Evolutionary conservation across 2,113 vertebrate genomes (phyloP).

Genomic region (Pseudorectes ferrugineus): DNA sequence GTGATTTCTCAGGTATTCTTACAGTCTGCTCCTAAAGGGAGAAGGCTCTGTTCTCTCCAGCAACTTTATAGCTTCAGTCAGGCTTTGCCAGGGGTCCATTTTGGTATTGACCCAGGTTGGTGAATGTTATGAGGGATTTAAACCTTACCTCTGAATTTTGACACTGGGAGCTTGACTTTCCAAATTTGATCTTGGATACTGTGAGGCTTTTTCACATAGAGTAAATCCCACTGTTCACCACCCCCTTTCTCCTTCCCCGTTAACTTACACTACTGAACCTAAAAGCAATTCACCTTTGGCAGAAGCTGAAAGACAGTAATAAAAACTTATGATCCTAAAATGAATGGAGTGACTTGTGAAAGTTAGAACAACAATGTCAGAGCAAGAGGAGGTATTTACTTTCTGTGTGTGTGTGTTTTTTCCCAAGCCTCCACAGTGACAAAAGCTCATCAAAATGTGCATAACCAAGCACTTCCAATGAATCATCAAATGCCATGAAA

Average conservation of each 20-base stretch:
- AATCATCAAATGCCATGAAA: conserved; percentile 47
- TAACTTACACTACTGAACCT: background rate
- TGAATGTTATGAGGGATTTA: background rate
- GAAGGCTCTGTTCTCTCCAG: background rate
- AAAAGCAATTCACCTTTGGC: background rate
- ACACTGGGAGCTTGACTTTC: background rate
- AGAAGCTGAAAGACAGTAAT: background rate
- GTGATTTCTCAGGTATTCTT: background rate
- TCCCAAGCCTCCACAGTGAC: background rate
- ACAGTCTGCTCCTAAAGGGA: background rate
- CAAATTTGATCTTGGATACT: background rate
- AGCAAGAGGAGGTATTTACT: background rate
- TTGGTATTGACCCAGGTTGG: background rate
- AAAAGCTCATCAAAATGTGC: conserved; percentile 35
- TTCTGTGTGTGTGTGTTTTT: background rate
- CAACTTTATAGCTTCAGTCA: background rate
- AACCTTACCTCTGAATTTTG: background rate
- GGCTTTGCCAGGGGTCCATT: background rate
- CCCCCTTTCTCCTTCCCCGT: background rate
- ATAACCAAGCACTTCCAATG: conserved; percentile 14
- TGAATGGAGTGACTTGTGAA: background rate
- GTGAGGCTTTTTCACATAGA: background rate
- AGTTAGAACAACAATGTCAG: background rate
- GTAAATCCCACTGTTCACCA: background rate
- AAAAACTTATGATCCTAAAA: background rate